A percentile compares a stretch with the other conserved stretches of the same genome.
These are phyloP conservation scores for Timema cristinae DNA, from an alignment of 2,888 invertebrate species.

Conservation along the genomic window DNA sequence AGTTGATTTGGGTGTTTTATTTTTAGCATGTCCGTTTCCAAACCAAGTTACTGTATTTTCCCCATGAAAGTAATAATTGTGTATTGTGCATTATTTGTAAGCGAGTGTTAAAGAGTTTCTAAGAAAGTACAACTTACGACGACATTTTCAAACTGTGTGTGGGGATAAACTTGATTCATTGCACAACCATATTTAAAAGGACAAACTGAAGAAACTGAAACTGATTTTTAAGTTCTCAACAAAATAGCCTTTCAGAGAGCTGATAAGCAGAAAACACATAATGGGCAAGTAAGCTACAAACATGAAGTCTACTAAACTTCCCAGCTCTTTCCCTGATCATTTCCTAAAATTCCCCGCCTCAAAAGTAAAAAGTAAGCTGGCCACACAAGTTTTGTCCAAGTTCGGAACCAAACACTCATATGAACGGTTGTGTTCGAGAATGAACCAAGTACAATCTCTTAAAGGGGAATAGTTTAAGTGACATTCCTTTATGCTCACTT, in stretches of 20 bases:
- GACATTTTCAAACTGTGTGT: slow-evolving; percentile 12
- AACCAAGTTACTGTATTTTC: not conserved
- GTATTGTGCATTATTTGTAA: slow-evolving; percentile 16
- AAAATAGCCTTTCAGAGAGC: slow-evolving; percentile 4
- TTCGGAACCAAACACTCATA: no score
- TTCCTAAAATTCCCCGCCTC: no score
- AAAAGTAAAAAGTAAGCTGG: no score
- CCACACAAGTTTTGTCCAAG: no score
- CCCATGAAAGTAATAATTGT: not conserved
- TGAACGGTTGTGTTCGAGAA: no score
- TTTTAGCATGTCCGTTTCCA: no score
- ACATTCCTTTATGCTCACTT: no score
- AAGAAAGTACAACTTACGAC: slow-evolving; percentile 11
- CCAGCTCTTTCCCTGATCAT: no score
- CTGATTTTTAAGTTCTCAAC: slow-evolving; percentile 9
- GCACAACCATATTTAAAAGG: not conserved
- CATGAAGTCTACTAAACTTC: no score
- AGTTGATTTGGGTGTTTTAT: no score
- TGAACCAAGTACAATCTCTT: no score
- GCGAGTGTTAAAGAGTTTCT: not conserved
- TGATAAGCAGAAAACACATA: not conserved
- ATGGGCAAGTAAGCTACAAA: not conserved
- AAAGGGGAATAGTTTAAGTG: no score
- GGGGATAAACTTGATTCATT: slow-evolving; percentile 11
- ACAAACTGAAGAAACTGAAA: not conserved